Percentiles rank a stretch among this genome's conserved stretches.
Evolutionary conservation across 2,888 invertebrate genomes (phyloP).

Genomic region (Campoplex nolae): DNA sequence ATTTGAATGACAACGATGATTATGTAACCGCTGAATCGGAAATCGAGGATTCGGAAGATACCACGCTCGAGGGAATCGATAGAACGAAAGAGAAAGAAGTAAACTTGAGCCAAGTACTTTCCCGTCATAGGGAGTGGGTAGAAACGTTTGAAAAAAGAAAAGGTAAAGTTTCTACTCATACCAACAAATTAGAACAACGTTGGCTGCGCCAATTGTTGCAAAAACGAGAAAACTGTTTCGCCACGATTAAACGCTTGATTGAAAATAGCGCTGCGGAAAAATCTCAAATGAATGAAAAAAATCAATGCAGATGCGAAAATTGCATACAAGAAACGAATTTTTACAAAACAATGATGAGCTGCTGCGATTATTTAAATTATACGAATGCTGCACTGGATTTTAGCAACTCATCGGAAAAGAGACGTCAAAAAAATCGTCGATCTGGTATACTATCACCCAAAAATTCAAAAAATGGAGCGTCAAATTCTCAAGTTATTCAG

Average conservation of each 20-base stretch:
- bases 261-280: neutral
- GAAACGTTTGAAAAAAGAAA: neutral
- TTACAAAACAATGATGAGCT: slow-evolving; percentile 15
- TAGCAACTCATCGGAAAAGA: neutral
- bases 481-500: neutral
- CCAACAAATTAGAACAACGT: slow-evolving; percentile 14
- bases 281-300: neutral
- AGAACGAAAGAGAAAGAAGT: neutral
- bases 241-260: neutral
- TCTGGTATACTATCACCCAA: neutral
- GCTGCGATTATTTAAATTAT: neutral
- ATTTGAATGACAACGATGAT: slow-evolving; percentile 13
- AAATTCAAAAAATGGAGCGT: neutral
- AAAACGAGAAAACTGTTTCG: slow-evolving; percentile 45
- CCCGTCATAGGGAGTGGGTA: slow-evolving; percentile 6
- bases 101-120: slow-evolving; percentile 29
- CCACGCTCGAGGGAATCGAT: neutral
- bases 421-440: neutral
- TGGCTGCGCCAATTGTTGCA: slow-evolving; percentile 11
- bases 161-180: neutral
- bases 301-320: neutral
- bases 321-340: slow-evolving; percentile 9
- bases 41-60: neutral
- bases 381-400: neutral
- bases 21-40: too few species aligned